Evolutionary conservation across 2,888 invertebrate genomes (phyloP), one percentile per base, ranked within the genome.

Genomic region (Trisateles emortualis): DNA sequence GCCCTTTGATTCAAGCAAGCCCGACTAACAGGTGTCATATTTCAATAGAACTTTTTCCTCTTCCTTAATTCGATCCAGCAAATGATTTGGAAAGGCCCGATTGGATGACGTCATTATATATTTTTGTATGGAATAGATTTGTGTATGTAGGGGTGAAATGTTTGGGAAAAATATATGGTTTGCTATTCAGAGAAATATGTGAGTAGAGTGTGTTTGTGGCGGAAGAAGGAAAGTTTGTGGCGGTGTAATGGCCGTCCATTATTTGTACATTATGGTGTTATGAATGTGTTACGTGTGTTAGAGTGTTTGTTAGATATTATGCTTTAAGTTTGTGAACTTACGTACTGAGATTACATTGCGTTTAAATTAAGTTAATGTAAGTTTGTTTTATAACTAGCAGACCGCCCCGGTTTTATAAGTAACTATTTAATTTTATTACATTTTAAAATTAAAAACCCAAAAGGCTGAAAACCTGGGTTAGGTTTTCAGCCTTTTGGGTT

Each of bases 31-130:
- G 83, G 83, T 81, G 76, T 78, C 78, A 76, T 82, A 82, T 76
- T 79, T 81, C 83, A 79, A 72, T 69, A 47, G 54, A 72, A 75
- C 64, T 76, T 74, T 74, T 69, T 65, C 62, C 64, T 62, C 39
- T 61, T 58, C 66, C 66, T 41, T 70, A 68, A 75, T 76, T 75
- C 70, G 62, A 76, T 77, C 72, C 71, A 72, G 63, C 64, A 79
- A 84, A 84, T 83, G 82, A 78, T 72, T 76, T 62, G 83, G 79
- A 83, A 83, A 75, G 66, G 55, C 47, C 59, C 72, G 78, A 81
- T 83, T 80, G 71, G 62, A 66, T 67, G 68, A 68, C 60, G 59
- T 76, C 71, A 65, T 70, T 66, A 46, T 59, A 58, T 61, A 64
- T 17, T 66, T 58, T 55, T 65, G 49, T 59, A 55, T 65, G 47